Conservation (phyloP, 53 echinoderm and acorn worm genomes). For the Echinometra lucunter region DNA sequence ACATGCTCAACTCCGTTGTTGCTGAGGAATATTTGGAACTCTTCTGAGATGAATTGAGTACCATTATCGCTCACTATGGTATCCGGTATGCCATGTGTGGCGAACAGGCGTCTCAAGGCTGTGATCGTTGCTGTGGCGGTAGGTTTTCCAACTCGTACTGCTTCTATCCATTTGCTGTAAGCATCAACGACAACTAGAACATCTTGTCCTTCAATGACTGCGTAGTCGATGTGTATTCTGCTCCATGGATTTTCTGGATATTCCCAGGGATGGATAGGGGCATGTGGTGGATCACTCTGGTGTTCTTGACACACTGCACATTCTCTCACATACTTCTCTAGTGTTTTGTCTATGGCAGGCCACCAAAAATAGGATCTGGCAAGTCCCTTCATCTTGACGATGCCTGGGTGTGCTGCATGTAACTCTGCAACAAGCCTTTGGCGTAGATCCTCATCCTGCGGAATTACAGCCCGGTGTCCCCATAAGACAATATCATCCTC, state of each 20-base stretch:
- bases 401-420: slow-evolving; percentile 71
- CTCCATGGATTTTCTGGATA: too few relatives aligned
- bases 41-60: slow-evolving; percentile 70
- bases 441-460: slow-evolving; percentile 32
- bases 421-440: slow-evolving; percentile 30
- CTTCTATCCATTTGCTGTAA: slow-evolving; percentile 56
- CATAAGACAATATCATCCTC: slow-evolving; percentile 75
- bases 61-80: slow-evolving; percentile 74
- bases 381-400: slow-evolving; percentile 75
- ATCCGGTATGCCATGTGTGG: too few relatives aligned
- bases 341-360: too few relatives aligned
- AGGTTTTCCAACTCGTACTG: slow-evolving; percentile 27
- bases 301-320: too few relatives aligned
- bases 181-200: too few relatives aligned
- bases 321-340: too few relatives aligned
- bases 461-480: slow-evolving; percentile 67
- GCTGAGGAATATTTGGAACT: slow-evolving; percentile 72
- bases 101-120: too few relatives aligned
- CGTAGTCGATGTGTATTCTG: too few relatives aligned
- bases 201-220: too few relatives aligned
- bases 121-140: not conserved
- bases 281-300: too few relatives aligned
- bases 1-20: too few relatives aligned
- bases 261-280: too few relatives aligned
- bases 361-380: slow-evolving; percentile 78